Percentiles rank a stretch among this genome's conserved stretches.
These are phyloP conservation scores for Apteryx owenii DNA, from an alignment of 2,113 vertebrate genomes.

Conservation along the genomic window DNA sequence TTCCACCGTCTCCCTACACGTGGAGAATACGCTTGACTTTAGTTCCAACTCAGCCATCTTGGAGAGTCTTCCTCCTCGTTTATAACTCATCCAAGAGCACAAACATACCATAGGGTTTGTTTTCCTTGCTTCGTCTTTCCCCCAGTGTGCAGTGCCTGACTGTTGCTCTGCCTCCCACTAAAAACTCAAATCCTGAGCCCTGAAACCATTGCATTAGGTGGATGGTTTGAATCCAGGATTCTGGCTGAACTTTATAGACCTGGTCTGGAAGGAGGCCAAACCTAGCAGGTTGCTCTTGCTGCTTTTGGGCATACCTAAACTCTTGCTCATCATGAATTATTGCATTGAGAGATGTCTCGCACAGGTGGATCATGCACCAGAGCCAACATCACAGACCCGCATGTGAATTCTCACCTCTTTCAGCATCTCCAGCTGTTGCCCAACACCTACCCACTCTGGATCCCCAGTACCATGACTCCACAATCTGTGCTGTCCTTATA, in stretches of 20 bases:
- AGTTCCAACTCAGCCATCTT: background rate
- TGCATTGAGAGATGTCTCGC: accelerated
- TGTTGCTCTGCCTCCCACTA: background rate
- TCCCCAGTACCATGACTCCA: background rate
- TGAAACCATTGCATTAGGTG: accelerated
- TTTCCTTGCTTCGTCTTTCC: background rate
- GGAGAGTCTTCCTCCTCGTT: background rate
- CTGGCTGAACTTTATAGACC: background rate
- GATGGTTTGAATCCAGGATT: background rate
- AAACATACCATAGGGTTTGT: background rate
- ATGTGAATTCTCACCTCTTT: background rate
- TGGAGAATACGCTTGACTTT: background rate
- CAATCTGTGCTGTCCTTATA: background rate
- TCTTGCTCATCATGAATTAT: background rate
- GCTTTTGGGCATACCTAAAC: background rate
- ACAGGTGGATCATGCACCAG: accelerated
- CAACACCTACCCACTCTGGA: background rate
- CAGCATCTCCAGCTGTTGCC: background rate
- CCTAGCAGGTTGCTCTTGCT: background rate
- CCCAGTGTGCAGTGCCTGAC: background rate
- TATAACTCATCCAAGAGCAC: background rate
- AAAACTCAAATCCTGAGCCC: background rate
- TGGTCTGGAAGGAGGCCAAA: background rate
- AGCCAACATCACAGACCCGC: background rate
- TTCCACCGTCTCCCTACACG: background rate